These are phyloP conservation scores for Hippocampus barbouri DNA, from an alignment of 2,113 vertebrate species.

Conservation along the genomic window DNA sequence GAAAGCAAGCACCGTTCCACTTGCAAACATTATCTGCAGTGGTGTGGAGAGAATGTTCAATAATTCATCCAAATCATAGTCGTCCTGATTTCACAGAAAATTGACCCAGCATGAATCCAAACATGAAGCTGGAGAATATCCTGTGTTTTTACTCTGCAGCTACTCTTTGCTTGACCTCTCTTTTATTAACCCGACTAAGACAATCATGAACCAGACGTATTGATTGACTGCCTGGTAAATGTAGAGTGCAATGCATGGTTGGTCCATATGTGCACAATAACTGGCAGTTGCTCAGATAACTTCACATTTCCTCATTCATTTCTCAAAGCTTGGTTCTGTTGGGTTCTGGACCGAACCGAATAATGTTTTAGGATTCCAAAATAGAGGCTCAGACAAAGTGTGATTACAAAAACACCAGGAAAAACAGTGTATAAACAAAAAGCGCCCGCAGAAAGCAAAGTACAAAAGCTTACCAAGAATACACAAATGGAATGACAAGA, in stretches of 20 bases:
- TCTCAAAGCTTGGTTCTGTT: not conserved
- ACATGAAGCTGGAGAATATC: not conserved
- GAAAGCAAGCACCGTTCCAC: slow-evolving; percentile 3
- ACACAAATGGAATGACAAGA: no score
- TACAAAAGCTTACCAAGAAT: no score
- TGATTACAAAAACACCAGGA: no score
- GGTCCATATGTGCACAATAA: not conserved
- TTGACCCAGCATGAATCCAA: not conserved
- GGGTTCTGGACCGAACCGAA: no score
- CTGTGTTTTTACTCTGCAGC: not conserved
- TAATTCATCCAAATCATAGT: not conserved
- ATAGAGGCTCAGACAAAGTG: no score
- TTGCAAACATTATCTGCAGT: slow-evolving; percentile 14
- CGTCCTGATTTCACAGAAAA: not conserved
- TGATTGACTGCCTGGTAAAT: not conserved
- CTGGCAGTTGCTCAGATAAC: not conserved
- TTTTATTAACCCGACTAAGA: not conserved
- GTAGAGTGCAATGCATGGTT: not conserved
- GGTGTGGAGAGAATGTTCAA: slow-evolving; percentile 2
- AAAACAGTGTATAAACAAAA: no score
- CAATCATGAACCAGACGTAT: not conserved
- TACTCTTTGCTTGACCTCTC: not conserved
- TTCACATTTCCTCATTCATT: not conserved
- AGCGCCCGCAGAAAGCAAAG: no score
- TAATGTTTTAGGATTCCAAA: no score